Conservation (phyloP, 2,113 vertebrate genomes). For the Pseudorasbora parva region DNA sequence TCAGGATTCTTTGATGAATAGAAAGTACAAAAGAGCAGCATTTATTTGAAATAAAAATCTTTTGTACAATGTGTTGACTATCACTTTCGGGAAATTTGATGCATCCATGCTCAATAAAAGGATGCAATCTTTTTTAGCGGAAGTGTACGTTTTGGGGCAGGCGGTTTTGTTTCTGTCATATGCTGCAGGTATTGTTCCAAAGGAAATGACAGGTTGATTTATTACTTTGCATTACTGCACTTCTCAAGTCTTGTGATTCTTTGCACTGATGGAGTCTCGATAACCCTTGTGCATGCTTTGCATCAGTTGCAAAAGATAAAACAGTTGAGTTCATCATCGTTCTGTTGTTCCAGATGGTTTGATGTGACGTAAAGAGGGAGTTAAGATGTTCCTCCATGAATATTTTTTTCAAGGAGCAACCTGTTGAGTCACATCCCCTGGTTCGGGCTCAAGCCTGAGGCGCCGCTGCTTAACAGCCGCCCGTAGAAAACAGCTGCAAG, state of each 20-base stretch:
- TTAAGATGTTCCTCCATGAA: constrained; percentile 32
- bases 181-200: neutral
- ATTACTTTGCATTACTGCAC: neutral
- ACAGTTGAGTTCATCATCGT: neutral
- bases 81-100: neutral
- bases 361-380: neutral
- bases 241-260: neutral
- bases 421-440: constrained; percentile 43
- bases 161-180: neutral
- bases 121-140: too few species aligned
- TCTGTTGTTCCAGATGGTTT: neutral
- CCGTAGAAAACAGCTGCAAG: neutral
- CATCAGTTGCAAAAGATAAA: constrained; percentile 2
- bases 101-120: too few species aligned
- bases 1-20: too few species aligned
- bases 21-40: too few species aligned
- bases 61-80: neutral
- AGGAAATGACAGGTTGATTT: neutral
- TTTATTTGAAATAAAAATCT: neutral
- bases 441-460: constrained; percentile 2
- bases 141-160: neutral
- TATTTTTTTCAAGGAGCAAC: constrained; percentile 23
- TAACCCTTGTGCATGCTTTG: neutral
- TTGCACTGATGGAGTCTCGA: neutral
- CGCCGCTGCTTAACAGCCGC: neutral